A percentile compares a stretch with the other conserved stretches of the same genome.
Conservation (phyloP, 2,797 vertebrate genomes). For the Xenopus petersii region DNA sequence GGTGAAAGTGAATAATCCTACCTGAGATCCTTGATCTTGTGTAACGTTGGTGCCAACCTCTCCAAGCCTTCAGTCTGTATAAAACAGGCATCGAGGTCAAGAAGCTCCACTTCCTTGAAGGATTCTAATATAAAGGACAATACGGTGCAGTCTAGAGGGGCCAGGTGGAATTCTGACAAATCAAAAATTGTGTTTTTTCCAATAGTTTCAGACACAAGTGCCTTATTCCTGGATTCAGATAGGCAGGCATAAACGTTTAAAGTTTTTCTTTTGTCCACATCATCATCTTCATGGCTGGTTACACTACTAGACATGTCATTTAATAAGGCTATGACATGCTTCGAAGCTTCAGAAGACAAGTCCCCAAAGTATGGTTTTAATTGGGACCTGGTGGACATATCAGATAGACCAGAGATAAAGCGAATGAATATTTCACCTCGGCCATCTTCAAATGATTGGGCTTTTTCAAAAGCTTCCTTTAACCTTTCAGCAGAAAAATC, state of each 20-base stretch:
- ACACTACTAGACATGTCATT: not conserved
- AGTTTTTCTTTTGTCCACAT: not conserved
- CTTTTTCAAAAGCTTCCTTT: not conserved
- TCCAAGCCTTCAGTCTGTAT: slow-evolving; percentile 14
- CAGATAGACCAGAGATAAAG: slow-evolving; percentile 31
- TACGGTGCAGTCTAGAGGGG: slow-evolving; percentile 29
- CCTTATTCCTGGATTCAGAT: slow-evolving; percentile 23
- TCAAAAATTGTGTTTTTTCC: slow-evolving; percentile 12
- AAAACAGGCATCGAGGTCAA: slow-evolving; percentile 12
- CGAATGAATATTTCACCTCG: slow-evolving; percentile 33
- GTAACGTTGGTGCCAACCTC: not conserved
- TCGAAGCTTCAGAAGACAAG: not conserved
- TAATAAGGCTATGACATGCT: slow-evolving; percentile 11
- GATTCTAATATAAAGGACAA: slow-evolving; percentile 19
- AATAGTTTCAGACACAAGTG: slow-evolving; percentile 9
- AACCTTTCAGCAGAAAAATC: slow-evolving; percentile 32
- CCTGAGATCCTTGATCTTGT: slow-evolving; percentile 7
- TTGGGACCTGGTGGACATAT: not conserved
- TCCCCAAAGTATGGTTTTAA: not conserved
- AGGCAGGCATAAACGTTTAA: slow-evolving; percentile 21
- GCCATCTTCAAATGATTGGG: slow-evolving; percentile 2
- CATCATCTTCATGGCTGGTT: too few relatives aligned
- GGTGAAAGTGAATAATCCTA: not conserved
- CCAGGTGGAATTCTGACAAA: slow-evolving; percentile 13
- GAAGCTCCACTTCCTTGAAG: not conserved